Base-by-base conservation (phyloP, 2,888 invertebrate species). In the Tenthredo notha region DNA sequence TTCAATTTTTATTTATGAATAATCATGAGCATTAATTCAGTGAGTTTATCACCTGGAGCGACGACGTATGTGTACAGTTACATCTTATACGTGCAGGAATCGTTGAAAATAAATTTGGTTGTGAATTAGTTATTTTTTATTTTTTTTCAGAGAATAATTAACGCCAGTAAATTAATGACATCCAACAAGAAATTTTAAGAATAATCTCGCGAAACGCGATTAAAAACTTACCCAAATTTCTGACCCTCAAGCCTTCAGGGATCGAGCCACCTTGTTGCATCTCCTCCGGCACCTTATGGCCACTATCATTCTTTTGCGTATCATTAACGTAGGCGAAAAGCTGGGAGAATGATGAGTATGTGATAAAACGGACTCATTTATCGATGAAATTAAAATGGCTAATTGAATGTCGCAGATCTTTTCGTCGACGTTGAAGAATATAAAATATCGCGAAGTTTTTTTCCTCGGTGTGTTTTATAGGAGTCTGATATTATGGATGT, bases 81-180 rank as follows among this genome's bases (percentile, higher is more conserved):
- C 15, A 21, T 40, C 21, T 4, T 5, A 25, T 67, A 86, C 86
- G 85, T 86, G 87, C 86, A 84, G 87, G 85, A 88, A 88, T 89
- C 91, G 89, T 91, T 91, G 90, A 91, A 91, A 91, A 88, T 87
- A 87, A 89, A 91, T 91, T 91, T 91, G 88, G 88, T 40, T 50
- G 12, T 15, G 78, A 37, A 40, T 12, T n/a, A n/a, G n/a, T 37
- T 21, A 21, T 40, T 58, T 80, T 58, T 6, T 58, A 61, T 58
- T 6, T 37, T 61, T 58, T 80, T 61, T 37, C 80, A 40, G 29
- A 40, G 5, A 61, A 80, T 61, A 58, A 61, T 58, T 61, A 40
- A 80, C 40, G 61, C 61, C 80, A 15, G 58, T 12, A 29, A 40
- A 25, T 10, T 37, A 61, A 80, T 40, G 58, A 61, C 80, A 80